A percentile compares a stretch with the other conserved stretches of the same genome.
Evolutionary conservation across 53 echinoderm and acorn worm species (phyloP).

Genomic region (Mesocentrotus franciscanus): DNA sequence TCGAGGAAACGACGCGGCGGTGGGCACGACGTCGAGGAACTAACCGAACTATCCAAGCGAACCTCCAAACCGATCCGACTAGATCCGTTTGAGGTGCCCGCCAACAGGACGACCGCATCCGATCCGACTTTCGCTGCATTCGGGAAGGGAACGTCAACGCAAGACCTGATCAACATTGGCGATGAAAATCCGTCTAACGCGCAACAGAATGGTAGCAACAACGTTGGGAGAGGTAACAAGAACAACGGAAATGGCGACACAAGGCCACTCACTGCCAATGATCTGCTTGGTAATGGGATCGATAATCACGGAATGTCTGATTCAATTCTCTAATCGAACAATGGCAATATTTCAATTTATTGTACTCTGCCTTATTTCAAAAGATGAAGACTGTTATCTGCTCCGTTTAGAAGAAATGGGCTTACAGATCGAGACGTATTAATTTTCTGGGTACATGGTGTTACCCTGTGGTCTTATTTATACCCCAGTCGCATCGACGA

Average conservation of each 20-base stretch:
- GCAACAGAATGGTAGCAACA: constrained; percentile 58
- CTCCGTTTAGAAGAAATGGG: not conserved
- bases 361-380: constrained; percentile 7
- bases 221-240: not conserved
- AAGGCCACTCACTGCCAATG: constrained; percentile 55
- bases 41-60: constrained; percentile 54
- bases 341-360: not conserved
- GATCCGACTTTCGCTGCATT: constrained; percentile 60
- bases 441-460: not conserved
- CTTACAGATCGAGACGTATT: not conserved
- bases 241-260: not conserved
- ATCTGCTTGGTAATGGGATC: constrained; percentile 26
- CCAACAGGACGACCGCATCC: not conserved
- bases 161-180: constrained; percentile 57
- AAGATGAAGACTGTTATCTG: not conserved
- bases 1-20: constrained; percentile 57
- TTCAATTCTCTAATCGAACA: constrained; percentile 42
- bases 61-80: constrained; percentile 58
- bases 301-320: constrained; percentile 59
- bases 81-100: constrained; percentile 45
- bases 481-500: no score
- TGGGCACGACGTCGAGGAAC: constrained; percentile 46
- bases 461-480: not conserved
- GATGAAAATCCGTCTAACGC: not conserved
- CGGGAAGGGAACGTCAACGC: constrained; percentile 57